Base-by-base conservation (phyloP, 2,888 invertebrate species). In the Polydrusus cervinus region DNA sequence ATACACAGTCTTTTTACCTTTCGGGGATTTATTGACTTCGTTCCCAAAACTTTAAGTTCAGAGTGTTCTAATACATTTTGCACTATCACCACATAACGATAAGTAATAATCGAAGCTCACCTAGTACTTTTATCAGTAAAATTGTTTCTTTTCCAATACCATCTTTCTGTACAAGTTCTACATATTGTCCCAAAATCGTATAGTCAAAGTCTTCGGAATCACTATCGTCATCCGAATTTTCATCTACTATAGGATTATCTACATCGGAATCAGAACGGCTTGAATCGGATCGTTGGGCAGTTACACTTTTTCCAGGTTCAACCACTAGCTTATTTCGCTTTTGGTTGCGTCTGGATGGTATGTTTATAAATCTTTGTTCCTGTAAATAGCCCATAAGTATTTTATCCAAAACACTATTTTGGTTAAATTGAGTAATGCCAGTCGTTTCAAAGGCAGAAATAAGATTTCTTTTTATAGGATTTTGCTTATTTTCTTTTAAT, bases 301-400 rank as follows among this genome's bases (percentile, higher is more conserved):
- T 25, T 25, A 25, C 25, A 25, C 25, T 25, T 25, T 57, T 57
- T 3, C 57, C 57, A 10, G 57, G 30, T 25, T 57, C 34, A n/a
- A 57, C 57, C 18, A 30, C 30, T 30, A 57, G 57, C 30, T 57
- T 57, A 13, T 30, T 57, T 57, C 30, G 57, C 57, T 57, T 57
- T 30, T 30, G 25, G 34, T 57, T 57, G 30, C 57, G 57, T 30
- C 57, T 25, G 30, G 30, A 30, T 57, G 57, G 34, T 57, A 30
- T 57, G 30, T 57, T 57, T 30, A 34, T 30, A 57, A 57, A 57
- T 34, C 30, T 57, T 57, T 30, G 57, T 57, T 20, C 30, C 57
- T 57, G 5, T 57, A 57, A 30, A 57, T 57, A 57, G 30, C 13
- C 57, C 30, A 34, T 34, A 30, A 57, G 30, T 25, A 57, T 57